phyloP scores from a whole-genome alignment of 2,113 vertebrate species.

The Atlantisia rogersi region DNA sequence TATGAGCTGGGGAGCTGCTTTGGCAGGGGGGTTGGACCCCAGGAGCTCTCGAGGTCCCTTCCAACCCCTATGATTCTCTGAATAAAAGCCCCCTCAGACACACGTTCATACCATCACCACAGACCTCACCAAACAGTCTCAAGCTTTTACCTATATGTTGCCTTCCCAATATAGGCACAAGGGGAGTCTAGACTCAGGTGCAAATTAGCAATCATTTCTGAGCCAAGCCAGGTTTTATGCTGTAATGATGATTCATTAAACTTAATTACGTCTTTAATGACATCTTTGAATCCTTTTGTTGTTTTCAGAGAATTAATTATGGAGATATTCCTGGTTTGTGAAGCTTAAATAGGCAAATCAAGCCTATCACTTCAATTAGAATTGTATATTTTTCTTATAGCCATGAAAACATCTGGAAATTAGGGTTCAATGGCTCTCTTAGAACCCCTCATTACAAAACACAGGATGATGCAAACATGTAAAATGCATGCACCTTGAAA shows the following conservation, averaged over 20 bases:
- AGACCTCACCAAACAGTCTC: neutral
- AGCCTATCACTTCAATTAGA: neutral
- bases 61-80: no score
- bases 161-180: neutral
- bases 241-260: neutral
- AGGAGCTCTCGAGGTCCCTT: no score
- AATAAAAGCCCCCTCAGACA: neutral
- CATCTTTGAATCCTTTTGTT: neutral
- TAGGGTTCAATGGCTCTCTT: neutral
- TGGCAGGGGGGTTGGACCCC: no score
- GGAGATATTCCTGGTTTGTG: neutral
- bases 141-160: fast-evolving
- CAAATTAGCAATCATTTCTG: neutral
- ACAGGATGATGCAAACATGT: neutral
- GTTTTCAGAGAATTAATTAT: neutral
- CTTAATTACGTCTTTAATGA: neutral
- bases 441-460: neutral
- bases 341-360: neutral
- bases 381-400: neutral
- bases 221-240: neutral
- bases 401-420: neutral
- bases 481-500: neutral
- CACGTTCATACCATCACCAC: neutral
- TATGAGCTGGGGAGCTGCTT: no score
- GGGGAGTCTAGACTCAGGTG: neutral